These are phyloP conservation scores for Acanthosepion pharaonis DNA, from an alignment of 2,888 invertebrate genomes.

Conservation along the genomic window DNA sequence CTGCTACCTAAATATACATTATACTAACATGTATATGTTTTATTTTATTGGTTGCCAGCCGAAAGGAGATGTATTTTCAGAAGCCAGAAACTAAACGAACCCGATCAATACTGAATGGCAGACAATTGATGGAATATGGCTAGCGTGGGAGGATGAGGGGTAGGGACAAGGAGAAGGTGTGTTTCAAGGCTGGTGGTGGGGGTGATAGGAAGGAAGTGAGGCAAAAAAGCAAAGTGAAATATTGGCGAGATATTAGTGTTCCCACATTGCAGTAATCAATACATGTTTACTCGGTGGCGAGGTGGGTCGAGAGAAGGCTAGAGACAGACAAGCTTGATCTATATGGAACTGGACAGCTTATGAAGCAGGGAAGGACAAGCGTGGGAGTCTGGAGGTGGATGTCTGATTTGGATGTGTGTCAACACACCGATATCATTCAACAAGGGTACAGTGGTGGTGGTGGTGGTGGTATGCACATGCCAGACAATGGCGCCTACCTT, in stretches of 20 bases:
- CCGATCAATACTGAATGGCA: neutral
- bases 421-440: neutral
- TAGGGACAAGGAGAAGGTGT: neutral
- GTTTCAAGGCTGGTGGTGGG: neutral
- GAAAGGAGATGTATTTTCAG: conserved; percentile 23
- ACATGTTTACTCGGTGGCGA: neutral
- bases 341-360: neutral
- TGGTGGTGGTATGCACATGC: neutral
- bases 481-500: conserved; percentile 33
- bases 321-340: neutral
- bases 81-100: neutral
- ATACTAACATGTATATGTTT: neutral
- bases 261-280: conserved; percentile 20
- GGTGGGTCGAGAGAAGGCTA: neutral
- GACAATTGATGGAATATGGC: conserved; percentile 33
- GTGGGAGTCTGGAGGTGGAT: neutral
- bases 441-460: neutral
- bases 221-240: conserved; percentile 13
- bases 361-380: neutral
- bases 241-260: conserved; percentile 9
- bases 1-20: too few species aligned
- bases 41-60: neutral
- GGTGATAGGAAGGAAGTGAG: neutral
- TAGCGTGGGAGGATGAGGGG: neutral
- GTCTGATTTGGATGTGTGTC: neutral